phyloP scores from a whole-genome alignment of 2,888 invertebrate genomes.

The Timema podura region DNA sequence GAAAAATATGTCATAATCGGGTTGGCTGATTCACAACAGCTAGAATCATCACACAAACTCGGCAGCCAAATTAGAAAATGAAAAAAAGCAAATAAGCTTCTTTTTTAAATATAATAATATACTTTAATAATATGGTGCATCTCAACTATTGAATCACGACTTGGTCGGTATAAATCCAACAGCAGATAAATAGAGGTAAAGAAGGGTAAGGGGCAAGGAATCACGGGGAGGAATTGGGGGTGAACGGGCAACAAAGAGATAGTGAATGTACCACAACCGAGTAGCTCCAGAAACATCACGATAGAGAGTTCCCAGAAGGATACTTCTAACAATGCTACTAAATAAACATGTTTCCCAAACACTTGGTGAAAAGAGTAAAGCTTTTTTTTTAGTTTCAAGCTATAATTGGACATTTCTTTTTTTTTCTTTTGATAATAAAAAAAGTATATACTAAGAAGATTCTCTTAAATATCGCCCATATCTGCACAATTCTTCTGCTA shows the following conservation, averaged over 20 bases:
- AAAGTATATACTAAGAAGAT: conserved; percentile 29
- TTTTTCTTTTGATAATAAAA: conserved; percentile 24
- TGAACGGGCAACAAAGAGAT: background rate
- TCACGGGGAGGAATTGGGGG: too few relatives aligned
- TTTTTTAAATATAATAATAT: too few relatives aligned
- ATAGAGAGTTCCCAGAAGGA: conserved; percentile 23
- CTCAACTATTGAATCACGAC: conserved; percentile 24
- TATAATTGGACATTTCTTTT: conserved; percentile 28
- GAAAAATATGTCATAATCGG: conserved; percentile 18
- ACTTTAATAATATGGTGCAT: conserved; percentile 23
- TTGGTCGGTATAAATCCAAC: conserved; percentile 23
- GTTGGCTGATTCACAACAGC: conserved; percentile 18
- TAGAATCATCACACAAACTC: conserved; percentile 24
- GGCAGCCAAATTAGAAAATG: conserved; percentile 15
- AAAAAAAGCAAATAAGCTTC: conserved; percentile 27
- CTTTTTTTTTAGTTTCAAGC: conserved; percentile 23
- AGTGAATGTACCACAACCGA: conserved; percentile 25
- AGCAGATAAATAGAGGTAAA: conserved; percentile 27
- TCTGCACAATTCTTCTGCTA: conserved; percentile 28
- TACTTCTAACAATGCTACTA: conserved; percentile 31
- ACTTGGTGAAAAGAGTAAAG: conserved; percentile 30
- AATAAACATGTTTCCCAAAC: conserved; percentile 28
- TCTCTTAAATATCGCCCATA: conserved; percentile 27
- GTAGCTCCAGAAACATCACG: conserved; percentile 14
- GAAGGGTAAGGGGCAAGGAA: conserved; percentile 20